These are phyloP conservation scores for Aurelia aurita complex sp. Pacific DNA, from an alignment of 30 jellyfish, hydroid and myxozoan genomes.

Conservation along the genomic window DNA sequence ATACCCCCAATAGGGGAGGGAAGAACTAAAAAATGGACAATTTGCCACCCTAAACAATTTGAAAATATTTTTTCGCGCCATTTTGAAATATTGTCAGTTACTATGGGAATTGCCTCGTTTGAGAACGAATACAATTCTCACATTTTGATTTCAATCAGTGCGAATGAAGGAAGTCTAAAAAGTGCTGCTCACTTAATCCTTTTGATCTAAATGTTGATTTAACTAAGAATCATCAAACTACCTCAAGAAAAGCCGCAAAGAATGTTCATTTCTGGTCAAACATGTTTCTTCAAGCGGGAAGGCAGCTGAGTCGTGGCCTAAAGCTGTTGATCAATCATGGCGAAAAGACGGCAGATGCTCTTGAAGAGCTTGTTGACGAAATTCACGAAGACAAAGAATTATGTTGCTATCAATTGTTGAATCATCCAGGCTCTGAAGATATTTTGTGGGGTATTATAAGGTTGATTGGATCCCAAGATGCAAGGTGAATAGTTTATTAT, in stretches of 20 bases:
- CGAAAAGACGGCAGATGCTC: slow-evolving; percentile 47
- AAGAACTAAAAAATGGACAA: too few relatives aligned
- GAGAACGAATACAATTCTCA: too few relatives aligned
- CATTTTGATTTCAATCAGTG: too few relatives aligned
- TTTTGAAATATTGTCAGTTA: too few relatives aligned
- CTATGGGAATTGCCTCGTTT: slow-evolving; percentile 36
- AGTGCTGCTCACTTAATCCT: slow-evolving; percentile 56
- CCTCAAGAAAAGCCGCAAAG: slow-evolving; percentile 8
- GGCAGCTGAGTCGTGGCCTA: slow-evolving; percentile 54
- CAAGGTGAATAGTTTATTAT: slow-evolving; percentile 33
- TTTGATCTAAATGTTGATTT: not conserved
- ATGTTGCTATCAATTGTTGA: slow-evolving; percentile 80
- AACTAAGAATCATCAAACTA: not conserved
- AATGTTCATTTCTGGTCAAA: slow-evolving; percentile 18
- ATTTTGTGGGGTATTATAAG: slow-evolving; percentile 69
- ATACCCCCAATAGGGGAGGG: too few relatives aligned
- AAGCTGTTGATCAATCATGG: slow-evolving; percentile 40
- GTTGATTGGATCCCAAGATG: slow-evolving; percentile 52
- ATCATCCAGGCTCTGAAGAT: slow-evolving; percentile 90
- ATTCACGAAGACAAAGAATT: slow-evolving; percentile 65
- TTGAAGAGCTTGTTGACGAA: slow-evolving; percentile 56
- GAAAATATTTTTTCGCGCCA: too few relatives aligned
- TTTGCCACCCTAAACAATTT: too few relatives aligned
- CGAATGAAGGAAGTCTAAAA: not conserved
- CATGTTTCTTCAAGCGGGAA: slow-evolving; percentile 67